A percentile compares a stretch with the other conserved stretches of the same genome.
These are phyloP conservation scores for Ectemnius continuus DNA, from an alignment of 2,888 invertebrate genomes.

Conservation along the genomic window DNA sequence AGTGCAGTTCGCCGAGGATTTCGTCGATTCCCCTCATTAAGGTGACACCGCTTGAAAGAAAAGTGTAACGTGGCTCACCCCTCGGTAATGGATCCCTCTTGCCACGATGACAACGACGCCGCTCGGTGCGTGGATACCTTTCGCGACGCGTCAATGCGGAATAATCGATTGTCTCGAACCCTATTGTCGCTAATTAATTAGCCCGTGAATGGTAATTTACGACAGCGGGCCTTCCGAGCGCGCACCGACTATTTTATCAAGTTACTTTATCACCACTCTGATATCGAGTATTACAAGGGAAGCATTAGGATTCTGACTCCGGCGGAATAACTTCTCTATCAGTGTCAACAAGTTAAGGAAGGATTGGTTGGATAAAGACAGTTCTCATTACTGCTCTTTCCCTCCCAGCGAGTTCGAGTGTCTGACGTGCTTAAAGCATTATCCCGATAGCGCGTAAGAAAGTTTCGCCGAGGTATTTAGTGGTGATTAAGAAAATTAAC, in stretches of 20 bases:
- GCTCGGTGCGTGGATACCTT: conserved; percentile 26
- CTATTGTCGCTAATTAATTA: conserved; percentile 50
- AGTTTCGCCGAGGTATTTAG: conserved; percentile 1
- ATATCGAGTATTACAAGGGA: too few species aligned
- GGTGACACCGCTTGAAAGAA: conserved; percentile 28
- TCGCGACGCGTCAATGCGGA: conserved; percentile 47
- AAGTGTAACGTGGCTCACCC: conserved; percentile 28
- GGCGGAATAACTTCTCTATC: too few species aligned
- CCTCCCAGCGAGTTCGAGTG: background rate
- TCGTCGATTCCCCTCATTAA: conserved; percentile 46
- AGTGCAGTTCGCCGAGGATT: conserved; percentile 28
- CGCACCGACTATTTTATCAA: conserved; percentile 23
- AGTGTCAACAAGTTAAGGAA: too few species aligned
- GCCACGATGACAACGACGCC: background rate
- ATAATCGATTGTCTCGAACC: conserved; percentile 50
- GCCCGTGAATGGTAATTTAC: conserved; percentile 48
- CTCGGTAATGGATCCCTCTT: too few species aligned
- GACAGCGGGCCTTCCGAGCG: background rate
- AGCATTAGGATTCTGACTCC: too few species aligned
- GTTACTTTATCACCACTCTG: conserved; percentile 29
- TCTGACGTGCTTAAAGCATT: background rate
- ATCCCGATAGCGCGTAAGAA: background rate
- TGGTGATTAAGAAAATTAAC: background rate
- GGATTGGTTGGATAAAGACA: too few species aligned
- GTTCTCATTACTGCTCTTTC: background rate